A percentile compares a stretch with the other conserved stretches of the same genome.
phyloP scores from a whole-genome alignment of 1,140 invertebrate genomes.

The Drosophila rhopaloa region DNA sequence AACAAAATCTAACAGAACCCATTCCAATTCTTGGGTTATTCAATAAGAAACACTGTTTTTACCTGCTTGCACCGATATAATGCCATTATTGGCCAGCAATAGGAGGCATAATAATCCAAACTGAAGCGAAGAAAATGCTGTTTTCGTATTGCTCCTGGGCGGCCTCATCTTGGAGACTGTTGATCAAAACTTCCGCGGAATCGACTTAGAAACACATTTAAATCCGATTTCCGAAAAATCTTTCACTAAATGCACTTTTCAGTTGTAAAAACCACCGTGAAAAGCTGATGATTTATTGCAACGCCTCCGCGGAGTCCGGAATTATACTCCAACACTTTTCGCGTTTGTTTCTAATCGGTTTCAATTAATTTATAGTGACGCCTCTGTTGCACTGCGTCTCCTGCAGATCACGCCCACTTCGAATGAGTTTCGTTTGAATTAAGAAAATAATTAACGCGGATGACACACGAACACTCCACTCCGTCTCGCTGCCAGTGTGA shows the following conservation, averaged over 20 bases:
- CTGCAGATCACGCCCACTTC: conserved; percentile 41
- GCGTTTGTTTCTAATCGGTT: not conserved
- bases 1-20: not conserved
- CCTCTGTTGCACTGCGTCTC: conserved; percentile 12
- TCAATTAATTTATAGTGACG: conserved; percentile 5
- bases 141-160: conserved; percentile 8
- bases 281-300: conserved; percentile 27
- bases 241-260: conserved; percentile 53
- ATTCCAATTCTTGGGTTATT: not conserved
- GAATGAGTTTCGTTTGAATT: conserved; percentile 55
- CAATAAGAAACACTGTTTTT: conserved; percentile 6
- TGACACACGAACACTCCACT: conserved; percentile 62
- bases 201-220: conserved; percentile 64
- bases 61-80: conserved; percentile 66
- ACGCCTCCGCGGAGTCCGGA: conserved; percentile 12
- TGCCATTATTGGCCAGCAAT: conserved; percentile 62
- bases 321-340: not conserved
- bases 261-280: conserved; percentile 8
- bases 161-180: conserved; percentile 56
- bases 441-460: conserved; percentile 70
- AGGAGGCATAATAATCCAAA: conserved; percentile 45
- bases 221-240: conserved; percentile 14
- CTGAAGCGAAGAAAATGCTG: conserved; percentile 30
- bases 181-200: conserved; percentile 23
- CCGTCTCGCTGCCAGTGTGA: conserved; percentile 42